Base-by-base conservation (phyloP, 2,888 invertebrate species). In the Xylocampa areola region DNA sequence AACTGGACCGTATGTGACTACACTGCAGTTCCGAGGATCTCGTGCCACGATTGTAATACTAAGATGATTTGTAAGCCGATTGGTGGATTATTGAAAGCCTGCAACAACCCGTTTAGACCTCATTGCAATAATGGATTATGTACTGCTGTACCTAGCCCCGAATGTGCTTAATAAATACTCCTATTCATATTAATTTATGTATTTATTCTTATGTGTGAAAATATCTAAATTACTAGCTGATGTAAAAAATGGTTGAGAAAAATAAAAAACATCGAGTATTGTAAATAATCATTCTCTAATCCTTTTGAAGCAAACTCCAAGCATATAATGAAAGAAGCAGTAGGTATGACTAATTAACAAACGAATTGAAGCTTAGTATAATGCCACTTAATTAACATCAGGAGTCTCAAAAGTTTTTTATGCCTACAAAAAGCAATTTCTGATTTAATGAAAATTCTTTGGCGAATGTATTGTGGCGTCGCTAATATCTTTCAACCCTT, bases 111-210 rank as follows among this genome's bases (percentile, higher is more conserved):
- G 0, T 45, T 33, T 25, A 82, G 51, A 48, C 88, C 90, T 4
- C 71, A 87, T 53, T 91, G 91, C 61, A 86, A 84, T 19, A 79
- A 80, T 47, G 90, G 91, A 1, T 57, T 84, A 2, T 90, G 91
- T 60, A 84, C 88, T 0, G 39, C 79, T 2, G 43, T 75, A 0
- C 86, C 87, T 0, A 84, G 79, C 36, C 58, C 70, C n/a, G 75
- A 73, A 19, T 89, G 89, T 50, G 54, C 41, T 8, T 47, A 44
- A 19, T 19, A 6, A 4, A 0, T 32, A 43, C 13, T 19, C 7
- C 13, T n/a, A n/a, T 11, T 2, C 7, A 11, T 29, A n/a, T n/a
- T 11, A 4, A 29, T 10, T n/a, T 2, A n/a, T 29, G 10, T 29
- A 29, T 8, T 2, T 4, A 6, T 27, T 2, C 21, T 21, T 6